These are phyloP conservation scores for Helicorthomorpha holstii DNA, from an alignment of 1,140 invertebrate genomes.

Conservation along the genomic window DNA sequence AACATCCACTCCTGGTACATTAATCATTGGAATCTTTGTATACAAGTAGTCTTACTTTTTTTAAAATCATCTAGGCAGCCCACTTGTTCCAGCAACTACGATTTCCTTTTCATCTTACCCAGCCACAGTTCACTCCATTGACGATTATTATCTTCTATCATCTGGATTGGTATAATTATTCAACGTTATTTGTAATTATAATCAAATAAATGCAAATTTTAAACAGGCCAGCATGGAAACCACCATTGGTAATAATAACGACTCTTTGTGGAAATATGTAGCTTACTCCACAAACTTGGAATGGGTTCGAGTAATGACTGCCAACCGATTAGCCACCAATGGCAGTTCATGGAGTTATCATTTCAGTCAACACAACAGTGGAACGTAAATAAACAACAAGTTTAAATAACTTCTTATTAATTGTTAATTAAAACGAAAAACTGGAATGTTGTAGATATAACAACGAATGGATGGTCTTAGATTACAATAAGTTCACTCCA, in stretches of 20 bases:
- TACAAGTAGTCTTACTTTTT: not conserved
- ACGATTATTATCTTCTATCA: slow-evolving; percentile 63
- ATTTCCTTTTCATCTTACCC: slow-evolving; percentile 77
- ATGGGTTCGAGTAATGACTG: slow-evolving; percentile 62
- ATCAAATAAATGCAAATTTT: slow-evolving; percentile 5
- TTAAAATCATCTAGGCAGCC: slow-evolving; percentile 16
- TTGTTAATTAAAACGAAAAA: slow-evolving; percentile 6
- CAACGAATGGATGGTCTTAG: slow-evolving; percentile 74
- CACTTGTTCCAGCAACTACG: slow-evolving; percentile 41
- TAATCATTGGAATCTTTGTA: not conserved
- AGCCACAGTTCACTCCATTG: slow-evolving; percentile 63
- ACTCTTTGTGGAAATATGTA: slow-evolving; percentile 37
- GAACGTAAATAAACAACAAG: slow-evolving; percentile 34
- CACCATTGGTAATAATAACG: slow-evolving; percentile 51
- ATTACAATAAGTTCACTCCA: slow-evolving; percentile 45
- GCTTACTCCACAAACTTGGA: slow-evolving; percentile 47
- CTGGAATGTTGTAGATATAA: slow-evolving; percentile 36
- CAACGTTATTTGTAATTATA: slow-evolving; percentile 1
- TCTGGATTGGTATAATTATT: slow-evolving; percentile 37
- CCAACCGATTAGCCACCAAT: slow-evolving; percentile 58
- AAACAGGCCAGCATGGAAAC: slow-evolving; percentile 39
- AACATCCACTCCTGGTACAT: slow-evolving; percentile 24
- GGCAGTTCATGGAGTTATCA: slow-evolving; percentile 48
- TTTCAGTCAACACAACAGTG: slow-evolving; percentile 48
- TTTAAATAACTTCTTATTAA: not conserved